A percentile compares a stretch with the other conserved stretches of the same genome.
These are phyloP conservation scores for Prionace glauca DNA, from an alignment of 2,797 vertebrate genomes.

Conservation along the genomic window DNA sequence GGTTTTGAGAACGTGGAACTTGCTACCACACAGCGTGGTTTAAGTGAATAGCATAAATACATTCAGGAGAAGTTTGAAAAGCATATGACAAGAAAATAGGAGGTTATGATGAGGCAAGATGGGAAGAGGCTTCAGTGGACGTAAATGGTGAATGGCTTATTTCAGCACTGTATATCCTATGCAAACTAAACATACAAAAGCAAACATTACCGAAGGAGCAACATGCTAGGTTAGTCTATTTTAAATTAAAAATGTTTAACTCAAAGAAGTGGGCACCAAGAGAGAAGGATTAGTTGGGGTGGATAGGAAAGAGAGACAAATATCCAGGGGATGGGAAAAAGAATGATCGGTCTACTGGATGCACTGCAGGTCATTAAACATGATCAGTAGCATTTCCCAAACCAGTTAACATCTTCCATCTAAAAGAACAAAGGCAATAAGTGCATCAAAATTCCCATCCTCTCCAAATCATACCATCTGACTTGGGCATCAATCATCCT, in stretches of 20 bases:
- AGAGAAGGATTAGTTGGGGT: not conserved
- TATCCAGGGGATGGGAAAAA: not conserved
- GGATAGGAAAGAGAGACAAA: not conserved
- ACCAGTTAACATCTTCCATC: not conserved
- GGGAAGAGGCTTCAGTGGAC: not conserved
- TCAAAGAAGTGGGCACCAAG: not conserved
- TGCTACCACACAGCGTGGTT: not conserved
- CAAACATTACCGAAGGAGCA: not conserved
- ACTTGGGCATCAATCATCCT: not conserved
- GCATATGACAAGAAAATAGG: not conserved
- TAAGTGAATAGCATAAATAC: not conserved
- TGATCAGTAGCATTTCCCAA: not conserved
- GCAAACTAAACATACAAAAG: not conserved
- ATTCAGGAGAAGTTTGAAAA: not conserved
- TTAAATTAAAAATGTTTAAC: not conserved
- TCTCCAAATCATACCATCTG: not conserved
- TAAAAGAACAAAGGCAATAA: not conserved
- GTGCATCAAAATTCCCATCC: not conserved
- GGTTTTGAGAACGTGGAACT: not conserved
- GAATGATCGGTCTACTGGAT: not conserved
- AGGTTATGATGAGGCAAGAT: not conserved
- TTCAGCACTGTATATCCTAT: not conserved
- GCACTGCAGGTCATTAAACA: not conserved
- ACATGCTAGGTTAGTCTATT: not conserved
- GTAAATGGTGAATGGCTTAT: not conserved